phyloP scores from a whole-genome alignment of 2,797 vertebrate species.

The Coccyzus lansbergi region DNA sequence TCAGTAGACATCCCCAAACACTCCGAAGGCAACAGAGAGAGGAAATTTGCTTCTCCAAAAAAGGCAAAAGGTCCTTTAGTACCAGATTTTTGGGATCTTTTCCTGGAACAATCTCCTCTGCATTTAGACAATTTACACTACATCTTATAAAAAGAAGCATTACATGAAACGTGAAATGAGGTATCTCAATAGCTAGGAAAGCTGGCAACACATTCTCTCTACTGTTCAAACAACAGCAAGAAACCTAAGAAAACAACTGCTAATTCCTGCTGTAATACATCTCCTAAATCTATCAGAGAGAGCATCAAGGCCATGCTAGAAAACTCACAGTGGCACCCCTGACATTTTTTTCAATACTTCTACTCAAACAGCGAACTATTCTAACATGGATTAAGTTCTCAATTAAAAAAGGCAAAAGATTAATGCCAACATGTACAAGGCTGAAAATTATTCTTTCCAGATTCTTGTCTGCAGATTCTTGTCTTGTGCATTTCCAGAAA shows the following conservation, averaged over 20 bases:
- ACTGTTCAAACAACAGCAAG: background rate
- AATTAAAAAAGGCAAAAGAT: background rate
- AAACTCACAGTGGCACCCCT: background rate
- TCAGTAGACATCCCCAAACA: background rate
- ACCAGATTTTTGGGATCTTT: background rate
- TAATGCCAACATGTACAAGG: background rate
- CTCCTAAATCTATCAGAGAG: background rate
- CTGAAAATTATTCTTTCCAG: background rate
- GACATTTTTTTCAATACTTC: background rate
- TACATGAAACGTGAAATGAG: background rate
- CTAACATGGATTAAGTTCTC: background rate
- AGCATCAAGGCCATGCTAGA: background rate
- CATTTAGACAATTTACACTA: background rate
- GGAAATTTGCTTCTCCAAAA: background rate
- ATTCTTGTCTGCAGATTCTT: background rate
- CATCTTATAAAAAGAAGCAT: background rate
- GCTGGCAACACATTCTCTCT: background rate
- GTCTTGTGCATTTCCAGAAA: background rate
- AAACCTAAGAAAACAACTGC: background rate
- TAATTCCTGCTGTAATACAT: background rate
- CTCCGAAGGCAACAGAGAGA: background rate
- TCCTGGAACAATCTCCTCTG: background rate
- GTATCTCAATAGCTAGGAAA: background rate
- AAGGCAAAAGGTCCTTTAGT: background rate
- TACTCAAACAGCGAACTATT: background rate